These are phyloP conservation scores for Cygnus olor DNA, from an alignment of 2,797 vertebrate genomes.

Conservation along the genomic window DNA sequence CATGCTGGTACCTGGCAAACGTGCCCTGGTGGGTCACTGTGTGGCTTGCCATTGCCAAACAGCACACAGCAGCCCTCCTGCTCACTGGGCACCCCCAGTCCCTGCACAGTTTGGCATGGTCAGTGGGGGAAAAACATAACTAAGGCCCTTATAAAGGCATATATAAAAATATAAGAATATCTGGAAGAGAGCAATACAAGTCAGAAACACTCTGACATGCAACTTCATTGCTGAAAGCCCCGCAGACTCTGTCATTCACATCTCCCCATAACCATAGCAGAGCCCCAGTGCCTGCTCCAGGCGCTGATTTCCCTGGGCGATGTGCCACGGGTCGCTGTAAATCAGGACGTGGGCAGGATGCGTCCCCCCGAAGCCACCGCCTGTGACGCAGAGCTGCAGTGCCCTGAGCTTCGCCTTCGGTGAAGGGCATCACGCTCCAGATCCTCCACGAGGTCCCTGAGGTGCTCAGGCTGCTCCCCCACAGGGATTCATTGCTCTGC, in stretches of 20 bases:
- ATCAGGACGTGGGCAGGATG: neutral
- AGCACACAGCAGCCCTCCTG: neutral
- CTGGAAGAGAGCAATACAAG: rapidly evolving
- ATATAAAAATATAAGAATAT: neutral
- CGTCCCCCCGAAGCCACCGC: rapidly evolving
- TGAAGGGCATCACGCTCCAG: too few species aligned
- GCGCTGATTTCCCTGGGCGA: rapidly evolving
- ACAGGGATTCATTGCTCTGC: too few species aligned
- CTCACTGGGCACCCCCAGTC: neutral
- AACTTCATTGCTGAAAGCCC: neutral
- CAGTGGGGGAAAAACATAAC: neutral
- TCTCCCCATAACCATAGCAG: neutral
- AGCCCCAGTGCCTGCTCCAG: too few species aligned
- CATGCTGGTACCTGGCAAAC: neutral
- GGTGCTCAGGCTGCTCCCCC: too few species aligned
- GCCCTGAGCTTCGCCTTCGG: neutral
- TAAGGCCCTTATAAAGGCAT: neutral
- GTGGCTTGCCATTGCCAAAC: too few species aligned
- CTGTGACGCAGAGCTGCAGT: neutral
- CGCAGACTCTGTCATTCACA: neutral
- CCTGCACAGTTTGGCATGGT: neutral
- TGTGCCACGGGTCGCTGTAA: rapidly evolving
- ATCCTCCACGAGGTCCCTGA: too few species aligned
- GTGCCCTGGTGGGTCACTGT: too few species aligned
- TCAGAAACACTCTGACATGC: neutral